Evolutionary conservation across 2,113 vertebrate species (phyloP).

Genomic region (Hyla sarda): DNA sequence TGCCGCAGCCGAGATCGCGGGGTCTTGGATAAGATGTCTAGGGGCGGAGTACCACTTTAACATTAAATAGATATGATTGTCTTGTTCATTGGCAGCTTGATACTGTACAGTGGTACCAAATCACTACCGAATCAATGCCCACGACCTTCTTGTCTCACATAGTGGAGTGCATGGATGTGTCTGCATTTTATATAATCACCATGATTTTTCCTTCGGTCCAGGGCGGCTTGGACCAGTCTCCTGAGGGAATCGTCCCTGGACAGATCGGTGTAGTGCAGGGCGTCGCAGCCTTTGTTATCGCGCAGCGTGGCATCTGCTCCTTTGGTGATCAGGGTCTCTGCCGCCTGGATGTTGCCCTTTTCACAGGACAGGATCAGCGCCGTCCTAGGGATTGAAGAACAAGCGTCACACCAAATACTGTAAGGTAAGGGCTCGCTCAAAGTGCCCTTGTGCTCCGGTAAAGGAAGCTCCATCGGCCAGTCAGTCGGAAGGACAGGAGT

Average conservation of each 20-base stretch:
- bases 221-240: conserved; percentile 55
- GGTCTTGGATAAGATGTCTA: no score
- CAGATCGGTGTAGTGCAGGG: conserved; percentile 47
- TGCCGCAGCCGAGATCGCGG: no score
- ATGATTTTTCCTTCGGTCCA: conserved; percentile 37
- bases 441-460: no score
- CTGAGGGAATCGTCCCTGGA: conserved; percentile 40
- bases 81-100: no score
- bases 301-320: conserved; percentile 56
- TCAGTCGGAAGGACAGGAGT: no score
- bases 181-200: neutral
- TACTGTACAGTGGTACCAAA: neutral
- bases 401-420: neutral
- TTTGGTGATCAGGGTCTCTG: conserved; percentile 66
- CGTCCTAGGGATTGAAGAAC: conserved; percentile 61
- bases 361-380: conserved; percentile 71
- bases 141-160: neutral
- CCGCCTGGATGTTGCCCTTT: conserved; percentile 66
- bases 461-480: no score
- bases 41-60: no score
- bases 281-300: conserved; percentile 59
- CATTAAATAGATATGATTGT: no score
- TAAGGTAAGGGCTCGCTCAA: no score
- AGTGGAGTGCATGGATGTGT: neutral
- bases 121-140: neutral